These are phyloP conservation scores for Trogon melanurus DNA, from an alignment of 2,113 vertebrate species.

Conservation along the genomic window DNA sequence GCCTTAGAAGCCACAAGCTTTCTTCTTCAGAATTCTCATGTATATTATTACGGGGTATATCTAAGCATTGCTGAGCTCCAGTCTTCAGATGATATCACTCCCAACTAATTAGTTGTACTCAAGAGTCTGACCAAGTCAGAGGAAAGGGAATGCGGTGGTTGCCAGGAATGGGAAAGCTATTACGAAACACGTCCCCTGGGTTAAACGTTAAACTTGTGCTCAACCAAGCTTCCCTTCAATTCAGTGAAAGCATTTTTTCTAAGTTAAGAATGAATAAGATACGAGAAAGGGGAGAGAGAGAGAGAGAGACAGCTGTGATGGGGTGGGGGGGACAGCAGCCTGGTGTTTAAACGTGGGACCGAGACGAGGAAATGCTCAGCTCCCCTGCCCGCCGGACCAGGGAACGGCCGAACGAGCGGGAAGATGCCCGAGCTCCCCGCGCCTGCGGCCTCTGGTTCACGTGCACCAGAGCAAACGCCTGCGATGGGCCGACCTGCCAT, in stretches of 20 bases:
- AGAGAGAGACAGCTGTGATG: neutral
- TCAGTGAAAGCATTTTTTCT: neutral
- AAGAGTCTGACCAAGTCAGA: neutral
- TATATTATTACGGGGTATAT: neutral
- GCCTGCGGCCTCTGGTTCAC: neutral
- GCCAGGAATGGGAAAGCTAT: constrained; percentile 17
- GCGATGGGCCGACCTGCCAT: accelerated
- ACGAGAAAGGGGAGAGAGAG: neutral
- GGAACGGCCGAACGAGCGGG: neutral
- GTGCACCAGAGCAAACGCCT: neutral
- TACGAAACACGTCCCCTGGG: neutral
- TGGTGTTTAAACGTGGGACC: neutral
- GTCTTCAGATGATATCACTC: neutral
- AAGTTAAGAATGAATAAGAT: neutral
- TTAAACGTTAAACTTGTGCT: neutral
- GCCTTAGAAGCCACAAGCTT: neutral
- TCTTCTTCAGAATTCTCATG: neutral
- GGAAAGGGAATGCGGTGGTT: constrained; percentile 19
- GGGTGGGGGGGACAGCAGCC: neutral
- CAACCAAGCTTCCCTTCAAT: neutral
- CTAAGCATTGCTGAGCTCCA: neutral
- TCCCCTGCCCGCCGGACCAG: neutral
- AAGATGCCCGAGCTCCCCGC: neutral
- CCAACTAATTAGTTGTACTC: neutral
- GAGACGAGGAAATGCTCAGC: neutral